Conservation (phyloP, 1,140 invertebrate genomes). For the Drosophila pallidifrons region DNA sequence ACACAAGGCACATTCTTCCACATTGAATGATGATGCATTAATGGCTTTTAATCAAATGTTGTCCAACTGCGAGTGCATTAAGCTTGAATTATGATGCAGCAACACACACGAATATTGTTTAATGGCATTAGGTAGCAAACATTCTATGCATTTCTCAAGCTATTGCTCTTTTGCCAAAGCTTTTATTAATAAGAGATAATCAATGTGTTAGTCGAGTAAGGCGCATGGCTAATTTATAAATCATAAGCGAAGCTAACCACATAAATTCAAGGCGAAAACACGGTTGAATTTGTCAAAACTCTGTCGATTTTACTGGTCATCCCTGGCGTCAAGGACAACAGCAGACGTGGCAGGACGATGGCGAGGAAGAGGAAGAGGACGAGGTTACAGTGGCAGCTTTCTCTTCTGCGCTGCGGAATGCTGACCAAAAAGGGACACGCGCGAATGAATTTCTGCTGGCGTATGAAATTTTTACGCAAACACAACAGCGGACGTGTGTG, state of each 20-base stretch:
- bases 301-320: constrained; percentile 41
- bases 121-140: too few species aligned
- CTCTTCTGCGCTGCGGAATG: neutral
- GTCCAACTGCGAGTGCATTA: too few species aligned
- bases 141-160: too few species aligned
- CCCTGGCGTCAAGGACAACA: neutral
- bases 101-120: too few species aligned
- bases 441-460: constrained; percentile 76
- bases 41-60: too few species aligned
- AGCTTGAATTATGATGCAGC: too few species aligned
- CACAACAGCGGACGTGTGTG: constrained; percentile 10
- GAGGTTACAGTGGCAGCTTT: neutral
- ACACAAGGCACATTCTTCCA: too few species aligned
- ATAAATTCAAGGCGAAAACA: constrained; percentile 4
- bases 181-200: too few species aligned
- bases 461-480: constrained; percentile 71
- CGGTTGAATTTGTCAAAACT: constrained; percentile 52
- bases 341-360: neutral
- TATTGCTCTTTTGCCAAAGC: neutral
- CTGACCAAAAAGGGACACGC: constrained; percentile 48
- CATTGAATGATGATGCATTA: too few species aligned
- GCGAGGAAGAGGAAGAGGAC: neutral
- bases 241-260: constrained; percentile 33
- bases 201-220: too few species aligned
- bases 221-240: constrained; percentile 46